Conservation (phyloP, 1,140 invertebrate species). For the Drosophila truncata region DNA sequence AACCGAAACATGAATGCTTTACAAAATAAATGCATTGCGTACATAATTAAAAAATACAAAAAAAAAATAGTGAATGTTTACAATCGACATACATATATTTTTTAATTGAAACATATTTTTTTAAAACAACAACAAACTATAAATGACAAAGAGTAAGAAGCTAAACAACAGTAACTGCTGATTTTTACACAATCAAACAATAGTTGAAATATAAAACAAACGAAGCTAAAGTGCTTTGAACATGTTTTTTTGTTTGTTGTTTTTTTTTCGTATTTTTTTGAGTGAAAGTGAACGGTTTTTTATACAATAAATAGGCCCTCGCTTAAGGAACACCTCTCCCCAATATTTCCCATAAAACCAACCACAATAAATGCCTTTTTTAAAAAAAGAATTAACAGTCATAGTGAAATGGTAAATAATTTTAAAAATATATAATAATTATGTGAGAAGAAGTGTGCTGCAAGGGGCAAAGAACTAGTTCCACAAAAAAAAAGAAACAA, state of each 20-base stretch:
- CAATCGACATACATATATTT: slow-evolving; percentile 47
- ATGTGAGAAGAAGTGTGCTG: slow-evolving; percentile 17
- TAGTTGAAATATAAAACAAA: slow-evolving; percentile 46
- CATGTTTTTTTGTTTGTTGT: slow-evolving; percentile 3
- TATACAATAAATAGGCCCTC: slow-evolving; percentile 25
- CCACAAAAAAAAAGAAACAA: neutral
- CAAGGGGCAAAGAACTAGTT: slow-evolving; percentile 36
- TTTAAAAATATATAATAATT: neutral
- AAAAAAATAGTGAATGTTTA: slow-evolving; percentile 51
- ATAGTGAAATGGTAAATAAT: slow-evolving; percentile 15
- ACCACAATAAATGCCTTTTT: slow-evolving; percentile 40
- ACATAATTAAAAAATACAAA: slow-evolving; percentile 30
- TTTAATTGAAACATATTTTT: slow-evolving; percentile 57
- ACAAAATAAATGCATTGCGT: slow-evolving; percentile 38
- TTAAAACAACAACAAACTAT: slow-evolving; percentile 45
- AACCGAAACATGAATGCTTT: slow-evolving; percentile 46
- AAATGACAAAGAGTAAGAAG: slow-evolving; percentile 28
- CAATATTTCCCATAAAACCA: neutral
- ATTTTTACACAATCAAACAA: slow-evolving; percentile 55
- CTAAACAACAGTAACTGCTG: slow-evolving; percentile 19
- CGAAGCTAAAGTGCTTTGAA: slow-evolving; percentile 22
- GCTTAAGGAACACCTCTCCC: slow-evolving; percentile 5
- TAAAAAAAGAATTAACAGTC: neutral
- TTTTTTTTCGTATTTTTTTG: slow-evolving; percentile 14
- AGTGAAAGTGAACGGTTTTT: slow-evolving; percentile 29